These are phyloP conservation scores for Brevimyrus niger DNA, from an alignment of 2,113 vertebrate species.

Conservation along the genomic window DNA sequence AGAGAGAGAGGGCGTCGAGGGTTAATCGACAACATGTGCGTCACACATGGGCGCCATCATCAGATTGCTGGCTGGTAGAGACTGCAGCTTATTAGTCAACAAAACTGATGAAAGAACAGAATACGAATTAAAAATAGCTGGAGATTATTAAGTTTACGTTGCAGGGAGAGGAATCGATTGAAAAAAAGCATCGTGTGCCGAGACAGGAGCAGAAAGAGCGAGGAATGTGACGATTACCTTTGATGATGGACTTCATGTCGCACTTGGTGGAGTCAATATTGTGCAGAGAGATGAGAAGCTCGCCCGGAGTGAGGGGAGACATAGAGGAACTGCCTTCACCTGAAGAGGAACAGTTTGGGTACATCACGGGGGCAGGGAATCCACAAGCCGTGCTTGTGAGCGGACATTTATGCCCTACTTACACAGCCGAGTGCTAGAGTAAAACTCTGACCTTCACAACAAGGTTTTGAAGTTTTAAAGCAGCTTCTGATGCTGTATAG, in stretches of 20 bases:
- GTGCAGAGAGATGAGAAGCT: slow-evolving; percentile 85
- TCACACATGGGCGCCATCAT: neutral
- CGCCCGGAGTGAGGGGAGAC: slow-evolving; percentile 84
- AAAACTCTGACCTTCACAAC: neutral
- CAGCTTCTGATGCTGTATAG: neutral
- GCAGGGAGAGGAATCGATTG: neutral
- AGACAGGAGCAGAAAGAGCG: too few species aligned
- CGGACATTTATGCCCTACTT: neutral
- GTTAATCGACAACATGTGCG: neutral
- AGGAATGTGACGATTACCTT: slow-evolving; percentile 59
- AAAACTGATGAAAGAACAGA: neutral
- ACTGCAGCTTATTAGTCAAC: neutral
- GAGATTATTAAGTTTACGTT: neutral
- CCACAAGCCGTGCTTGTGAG: neutral
- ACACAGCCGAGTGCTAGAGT: neutral
- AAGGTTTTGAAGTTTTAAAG: neutral
- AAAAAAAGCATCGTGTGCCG: neutral
- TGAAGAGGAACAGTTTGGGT: slow-evolving; percentile 29
- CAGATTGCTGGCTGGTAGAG: neutral
- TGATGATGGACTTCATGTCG: slow-evolving; percentile 96
- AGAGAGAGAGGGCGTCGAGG: neutral
- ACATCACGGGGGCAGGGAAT: neutral
- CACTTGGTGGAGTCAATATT: slow-evolving; percentile 88
- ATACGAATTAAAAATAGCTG: neutral
- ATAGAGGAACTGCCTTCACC: slow-evolving; percentile 80